These are phyloP conservation scores for Cettia cetti DNA, from an alignment of 2,113 vertebrate species.

Conservation along the genomic window DNA sequence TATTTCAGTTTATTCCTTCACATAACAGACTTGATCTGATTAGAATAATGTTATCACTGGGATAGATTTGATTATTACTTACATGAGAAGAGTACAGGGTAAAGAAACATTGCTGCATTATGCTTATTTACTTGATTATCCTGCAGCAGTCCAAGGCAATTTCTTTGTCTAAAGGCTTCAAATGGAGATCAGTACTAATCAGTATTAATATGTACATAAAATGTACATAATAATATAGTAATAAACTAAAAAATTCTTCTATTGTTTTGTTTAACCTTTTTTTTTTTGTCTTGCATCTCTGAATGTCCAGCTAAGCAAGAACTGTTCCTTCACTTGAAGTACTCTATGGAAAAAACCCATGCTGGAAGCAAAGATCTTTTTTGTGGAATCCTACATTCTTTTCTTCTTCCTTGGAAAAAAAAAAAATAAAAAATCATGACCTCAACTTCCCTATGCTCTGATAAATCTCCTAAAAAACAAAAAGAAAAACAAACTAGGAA, in stretches of 20 bases:
- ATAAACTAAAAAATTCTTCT: not conserved
- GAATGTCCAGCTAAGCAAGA: not conserved
- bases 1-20: not conserved
- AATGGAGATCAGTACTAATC: not conserved
- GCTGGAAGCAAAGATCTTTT: not conserved
- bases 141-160: not conserved
- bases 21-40: not conserved
- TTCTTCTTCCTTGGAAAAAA: not conserved
- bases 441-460: not conserved
- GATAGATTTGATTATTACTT: not conserved
- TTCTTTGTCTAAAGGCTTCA: not conserved
- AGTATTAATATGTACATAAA: not conserved
- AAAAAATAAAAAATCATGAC: not conserved
- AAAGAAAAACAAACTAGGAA: not conserved
- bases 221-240: not conserved
- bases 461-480: not conserved
- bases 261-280: not conserved
- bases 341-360: not conserved
- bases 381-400: not conserved
- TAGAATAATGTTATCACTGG: not conserved
- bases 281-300: not conserved
- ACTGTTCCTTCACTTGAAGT: not conserved
- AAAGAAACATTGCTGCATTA: not conserved
- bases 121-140: not conserved
- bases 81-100: not conserved